phyloP scores from a whole-genome alignment of 2,888 invertebrate genomes.

The Lysandra coridon region DNA sequence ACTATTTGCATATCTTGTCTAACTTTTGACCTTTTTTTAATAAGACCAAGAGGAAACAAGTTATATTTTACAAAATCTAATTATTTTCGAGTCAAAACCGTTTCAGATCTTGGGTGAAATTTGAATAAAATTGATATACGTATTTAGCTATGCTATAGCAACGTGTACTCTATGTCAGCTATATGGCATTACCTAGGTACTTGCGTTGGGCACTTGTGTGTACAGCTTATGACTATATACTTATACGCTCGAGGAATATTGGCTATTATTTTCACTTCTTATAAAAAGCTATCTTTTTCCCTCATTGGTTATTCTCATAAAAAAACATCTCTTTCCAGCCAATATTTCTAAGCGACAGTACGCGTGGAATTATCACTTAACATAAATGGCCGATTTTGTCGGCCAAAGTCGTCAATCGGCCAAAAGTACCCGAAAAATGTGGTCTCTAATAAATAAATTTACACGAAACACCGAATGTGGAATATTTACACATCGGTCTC shows the following conservation, averaged over 20 bases:
- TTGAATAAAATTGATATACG: neutral
- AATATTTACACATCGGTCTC: constrained; percentile 13
- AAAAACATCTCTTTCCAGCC: neutral
- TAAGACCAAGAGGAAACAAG: neutral
- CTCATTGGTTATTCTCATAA: neutral
- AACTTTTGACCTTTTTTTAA: too few relatives aligned
- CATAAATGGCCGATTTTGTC: neutral
- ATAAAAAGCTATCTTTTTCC: neutral
- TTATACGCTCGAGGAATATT: neutral
- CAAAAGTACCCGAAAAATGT: neutral
- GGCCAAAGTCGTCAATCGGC: constrained; percentile 12
- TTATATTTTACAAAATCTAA: neutral
- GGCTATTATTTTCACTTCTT: neutral
- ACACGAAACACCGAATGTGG: constrained; percentile 23
- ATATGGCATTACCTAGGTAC: constrained; percentile 26
- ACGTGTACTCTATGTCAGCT: neutral
- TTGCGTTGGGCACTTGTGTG: constrained; percentile 19
- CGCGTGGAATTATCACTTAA: constrained; percentile 25
- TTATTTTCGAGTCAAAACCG: neutral
- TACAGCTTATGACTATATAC: constrained; percentile 20
- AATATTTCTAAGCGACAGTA: neutral
- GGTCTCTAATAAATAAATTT: constrained; percentile 21
- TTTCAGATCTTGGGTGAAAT: neutral
- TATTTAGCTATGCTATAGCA: neutral
- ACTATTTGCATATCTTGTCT: too few relatives aligned